Base-by-base conservation (phyloP, 92 coral and sea anemone genomes). In the Plumapathes pennacea region DNA sequence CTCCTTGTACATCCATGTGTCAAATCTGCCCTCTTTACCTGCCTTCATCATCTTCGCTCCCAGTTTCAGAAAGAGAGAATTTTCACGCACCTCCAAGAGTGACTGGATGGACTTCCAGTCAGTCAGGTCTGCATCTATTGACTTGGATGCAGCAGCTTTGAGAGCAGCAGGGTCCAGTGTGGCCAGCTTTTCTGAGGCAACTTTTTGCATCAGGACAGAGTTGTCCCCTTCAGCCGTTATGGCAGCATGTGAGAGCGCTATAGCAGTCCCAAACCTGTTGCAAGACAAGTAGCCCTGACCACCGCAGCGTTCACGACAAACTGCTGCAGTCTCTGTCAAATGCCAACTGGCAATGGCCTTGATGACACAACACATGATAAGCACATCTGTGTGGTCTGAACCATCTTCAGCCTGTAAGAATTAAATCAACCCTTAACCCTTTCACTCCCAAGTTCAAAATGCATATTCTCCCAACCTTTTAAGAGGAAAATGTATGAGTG, bases 151-250 rank as follows among this genome's bases (percentile, higher is more conserved):
- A 21, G 49, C 24, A 30, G 26, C 38, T 33, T 67, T 47, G 11
- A 41, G 54, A 46, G 62, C 60, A 38, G 74, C 62, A 1, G 96
- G 90, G 46, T 75, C 66, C 43, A 89, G 67, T 13, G 73, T 83
- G 79, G 82, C 73, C 42, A 89, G 64, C 38, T 87, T 50, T 68
- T 89, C 96, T 1, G 89, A 72, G 12, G 90, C 82, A 1, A 89
- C 96, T 61, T 89, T 89, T 66, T 89, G 96, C 96, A 89, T 89
- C 57, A 89, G 62, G 32, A 89, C 96, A 39, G 91, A 61, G 54
- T 89, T 89, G 54, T 89, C 96, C 1, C 96, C 96, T 53, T 89
- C 96, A 10, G 96, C 96, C 30, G 96, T 89, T 84, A 89, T 89
- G 28, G 91, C 80, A 21, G 91, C 85, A 41, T 89, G 96, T 13